These are phyloP conservation scores for Trematomus loennbergii DNA, from an alignment of 2,113 vertebrate genomes.

Conservation along the genomic window DNA sequence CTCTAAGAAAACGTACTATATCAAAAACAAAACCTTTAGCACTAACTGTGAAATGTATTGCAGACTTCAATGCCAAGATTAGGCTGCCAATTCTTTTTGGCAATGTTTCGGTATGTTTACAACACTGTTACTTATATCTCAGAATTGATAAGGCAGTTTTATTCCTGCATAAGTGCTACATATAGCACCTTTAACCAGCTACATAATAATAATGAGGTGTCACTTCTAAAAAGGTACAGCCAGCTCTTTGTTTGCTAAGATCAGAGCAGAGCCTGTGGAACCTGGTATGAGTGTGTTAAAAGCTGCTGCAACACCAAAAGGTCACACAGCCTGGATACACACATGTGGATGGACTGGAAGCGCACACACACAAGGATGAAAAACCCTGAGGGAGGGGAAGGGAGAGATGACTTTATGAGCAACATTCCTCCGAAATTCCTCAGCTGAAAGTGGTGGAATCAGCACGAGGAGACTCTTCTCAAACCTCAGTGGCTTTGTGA, in stretches of 20 bases:
- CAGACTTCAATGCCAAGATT: neutral
- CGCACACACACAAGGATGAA: neutral
- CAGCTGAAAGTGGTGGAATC: constrained; percentile 55
- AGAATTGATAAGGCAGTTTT: neutral
- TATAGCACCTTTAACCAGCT: constrained; percentile 10
- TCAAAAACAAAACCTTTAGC: neutral
- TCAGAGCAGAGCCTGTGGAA: constrained; percentile 42
- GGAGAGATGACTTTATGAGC: constrained; percentile 57
- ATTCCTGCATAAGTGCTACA: constrained; percentile 10
- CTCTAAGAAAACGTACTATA: neutral
- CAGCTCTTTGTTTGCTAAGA: constrained; percentile 49
- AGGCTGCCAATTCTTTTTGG: neutral
- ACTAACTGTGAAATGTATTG: neutral
- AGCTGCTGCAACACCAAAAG: constrained; percentile 36
- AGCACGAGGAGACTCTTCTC: neutral
- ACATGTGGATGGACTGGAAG: neutral
- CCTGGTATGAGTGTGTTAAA: constrained; percentile 56
- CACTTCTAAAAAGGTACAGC: constrained; percentile 51
- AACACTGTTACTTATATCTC: neutral
- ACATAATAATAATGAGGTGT: constrained; percentile 36
- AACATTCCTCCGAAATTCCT: constrained; percentile 71
- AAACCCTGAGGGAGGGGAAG: constrained; percentile 6
- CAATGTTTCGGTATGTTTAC: neutral
- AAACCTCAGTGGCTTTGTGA: constrained; percentile 32
- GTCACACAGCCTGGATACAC: constrained; percentile 26